These are phyloP conservation scores for Nomada hirtipes DNA, from an alignment of 2,888 invertebrate genomes.

Conservation along the genomic window DNA sequence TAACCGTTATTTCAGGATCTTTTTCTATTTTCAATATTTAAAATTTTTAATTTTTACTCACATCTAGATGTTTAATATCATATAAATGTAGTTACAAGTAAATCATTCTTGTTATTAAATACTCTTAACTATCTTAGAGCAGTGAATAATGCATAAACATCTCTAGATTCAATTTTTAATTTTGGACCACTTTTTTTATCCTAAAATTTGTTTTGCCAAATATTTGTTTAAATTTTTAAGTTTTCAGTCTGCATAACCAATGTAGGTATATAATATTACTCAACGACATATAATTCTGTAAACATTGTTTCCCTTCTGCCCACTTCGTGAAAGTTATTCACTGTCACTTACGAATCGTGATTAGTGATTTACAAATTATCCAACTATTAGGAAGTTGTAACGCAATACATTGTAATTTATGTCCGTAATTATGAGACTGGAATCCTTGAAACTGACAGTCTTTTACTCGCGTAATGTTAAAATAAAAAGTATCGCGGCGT, in stretches of 20 bases:
- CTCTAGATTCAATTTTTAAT: slow-evolving; percentile 58
- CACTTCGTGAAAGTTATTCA: slow-evolving; percentile 13
- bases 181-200: slow-evolving; percentile 61
- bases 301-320: background rate
- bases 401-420: slow-evolving; percentile 19
- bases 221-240: slow-evolving; percentile 57
- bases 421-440: slow-evolving; percentile 56
- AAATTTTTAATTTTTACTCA: slow-evolving; percentile 38
- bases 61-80: slow-evolving; percentile 33
- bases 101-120: slow-evolving; percentile 64
- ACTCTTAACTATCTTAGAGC: slow-evolving; percentile 58
- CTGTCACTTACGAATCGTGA: background rate
- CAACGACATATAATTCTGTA: background rate
- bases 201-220: slow-evolving; percentile 68
- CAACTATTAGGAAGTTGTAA: slow-evolving; percentile 4
- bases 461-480: slow-evolving; percentile 36
- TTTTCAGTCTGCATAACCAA: slow-evolving; percentile 50
- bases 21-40: slow-evolving; percentile 38
- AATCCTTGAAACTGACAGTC: slow-evolving; percentile 48
- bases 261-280: slow-evolving; percentile 16
- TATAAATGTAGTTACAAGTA: slow-evolving; percentile 31
- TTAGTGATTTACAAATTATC: background rate
- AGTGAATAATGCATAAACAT: slow-evolving; percentile 41
- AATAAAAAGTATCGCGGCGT: slow-evolving; percentile 39
- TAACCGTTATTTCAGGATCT: slow-evolving; percentile 38